These are phyloP conservation scores for Cranoglanis bouderius DNA, from an alignment of 2,113 vertebrate species.

Conservation along the genomic window DNA sequence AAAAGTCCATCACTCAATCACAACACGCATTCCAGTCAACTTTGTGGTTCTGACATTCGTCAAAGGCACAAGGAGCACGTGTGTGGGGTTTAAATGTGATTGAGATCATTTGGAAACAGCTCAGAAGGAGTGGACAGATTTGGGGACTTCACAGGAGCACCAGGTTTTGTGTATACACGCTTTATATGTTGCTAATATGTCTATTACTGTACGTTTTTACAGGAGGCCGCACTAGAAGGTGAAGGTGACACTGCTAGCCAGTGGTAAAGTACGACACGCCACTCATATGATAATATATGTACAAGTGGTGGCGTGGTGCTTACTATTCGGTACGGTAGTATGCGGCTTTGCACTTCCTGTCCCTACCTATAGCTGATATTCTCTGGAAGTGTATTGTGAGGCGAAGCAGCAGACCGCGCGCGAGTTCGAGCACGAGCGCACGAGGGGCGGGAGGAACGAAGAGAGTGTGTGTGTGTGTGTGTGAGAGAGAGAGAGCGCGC, in stretches of 20 bases:
- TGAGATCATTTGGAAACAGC: background rate
- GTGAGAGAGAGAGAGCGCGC: constrained; percentile 54
- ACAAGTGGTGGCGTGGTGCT: background rate
- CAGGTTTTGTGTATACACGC: background rate
- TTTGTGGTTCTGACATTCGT: background rate
- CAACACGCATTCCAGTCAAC: background rate
- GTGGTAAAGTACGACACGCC: background rate
- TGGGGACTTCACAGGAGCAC: background rate
- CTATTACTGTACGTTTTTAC: background rate
- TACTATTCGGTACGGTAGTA: too few species aligned
- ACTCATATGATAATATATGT: background rate
- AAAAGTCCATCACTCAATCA: background rate
- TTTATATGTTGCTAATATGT: background rate
- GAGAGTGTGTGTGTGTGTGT: too few species aligned
- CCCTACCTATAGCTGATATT: background rate
- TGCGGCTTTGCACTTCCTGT: background rate
- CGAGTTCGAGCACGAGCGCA: constrained; percentile 42
- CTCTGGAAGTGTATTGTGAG: constrained; percentile 18
- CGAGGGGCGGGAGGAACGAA: constrained; percentile 23
- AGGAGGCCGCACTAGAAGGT: background rate
- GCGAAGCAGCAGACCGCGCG: constrained; percentile 54
- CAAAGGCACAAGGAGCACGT: background rate
- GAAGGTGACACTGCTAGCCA: background rate
- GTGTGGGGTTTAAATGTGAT: background rate
- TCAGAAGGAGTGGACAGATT: background rate